Evolutionary conservation across 2,797 vertebrate species (phyloP), one percentile per base, ranked within the genome.

Genomic region (Danio albolineatus): DNA sequence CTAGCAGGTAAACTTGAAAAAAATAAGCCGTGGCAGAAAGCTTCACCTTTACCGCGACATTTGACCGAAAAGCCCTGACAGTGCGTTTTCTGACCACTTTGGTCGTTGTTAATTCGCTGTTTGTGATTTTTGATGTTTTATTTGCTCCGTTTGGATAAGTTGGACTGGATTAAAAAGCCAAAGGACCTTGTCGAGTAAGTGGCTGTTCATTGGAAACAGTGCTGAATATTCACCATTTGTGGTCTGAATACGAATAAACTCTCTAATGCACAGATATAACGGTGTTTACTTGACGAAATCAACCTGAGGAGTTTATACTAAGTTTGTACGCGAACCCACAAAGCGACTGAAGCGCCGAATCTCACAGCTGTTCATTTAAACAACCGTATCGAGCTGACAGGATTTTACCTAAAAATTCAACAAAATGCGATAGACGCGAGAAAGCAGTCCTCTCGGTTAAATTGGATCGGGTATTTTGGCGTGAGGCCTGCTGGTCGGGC

Each of bases 401-500:
- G 1, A 28, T 71, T 62, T 79, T 16, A 4, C 66, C 64, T 41
- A 9, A 43, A 69, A 49, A 14, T 38, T 10, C n/a, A 14, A 49
- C 12, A 84, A 88, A 57, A 93, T 93, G 91, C 87, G 88, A 87
- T 92, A 91, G 82, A 85, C 17, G 19, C 51, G 57, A 36, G 48
- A 84, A 65, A 79, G 73, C 78, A 83, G 87, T 81, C 71, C 85
- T 82, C 80, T 83, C 87, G 86, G 90, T 81, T 81, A 85, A 80
- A 84, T 88, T 86, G 83, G 83, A 67, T 75, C 67, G 75, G 75
- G 70, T 66, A 64, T 74, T 85, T 88, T 85, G 85, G 85, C 80
- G 82, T 87, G 91, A 91, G 93, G 94, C 94, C 94, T 94, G 94
- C 93, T 85, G 93, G 91, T 92, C 92, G 75, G 94, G 94, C 93